A percentile compares a stretch with the other conserved stretches of the same genome.
These are phyloP conservation scores for Branchinecta sandiegonensis DNA, from an alignment of 2,888 invertebrate genomes.

Conservation along the genomic window DNA sequence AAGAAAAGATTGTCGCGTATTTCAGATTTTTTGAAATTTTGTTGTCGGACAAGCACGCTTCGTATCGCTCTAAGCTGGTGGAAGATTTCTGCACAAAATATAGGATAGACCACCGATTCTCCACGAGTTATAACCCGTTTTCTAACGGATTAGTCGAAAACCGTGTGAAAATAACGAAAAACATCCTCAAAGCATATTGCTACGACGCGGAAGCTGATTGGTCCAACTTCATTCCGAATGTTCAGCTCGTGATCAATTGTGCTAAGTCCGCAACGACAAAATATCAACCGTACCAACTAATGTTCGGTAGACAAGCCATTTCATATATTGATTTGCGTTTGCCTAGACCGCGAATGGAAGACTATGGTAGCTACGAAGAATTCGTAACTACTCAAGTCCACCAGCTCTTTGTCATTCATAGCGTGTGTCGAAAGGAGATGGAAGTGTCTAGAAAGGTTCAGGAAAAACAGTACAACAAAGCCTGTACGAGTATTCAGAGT, in stretches of 20 bases:
- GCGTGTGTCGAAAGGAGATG: neutral
- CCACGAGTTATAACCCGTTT: neutral
- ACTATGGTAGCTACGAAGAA: neutral
- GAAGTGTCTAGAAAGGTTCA: neutral
- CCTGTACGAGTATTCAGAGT: neutral
- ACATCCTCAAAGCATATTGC: neutral
- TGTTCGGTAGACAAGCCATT: neutral
- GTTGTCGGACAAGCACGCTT: neutral
- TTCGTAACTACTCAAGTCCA: neutral
- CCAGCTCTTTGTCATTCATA: neutral
- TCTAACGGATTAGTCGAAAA: neutral
- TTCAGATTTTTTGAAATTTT: slow-evolving; percentile 2
- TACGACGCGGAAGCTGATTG: neutral
- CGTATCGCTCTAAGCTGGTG: slow-evolving; percentile 10
- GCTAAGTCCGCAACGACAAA: neutral
- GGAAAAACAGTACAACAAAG: neutral
- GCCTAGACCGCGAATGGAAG: neutral
- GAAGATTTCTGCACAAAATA: neutral
- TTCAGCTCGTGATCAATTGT: neutral
- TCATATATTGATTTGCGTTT: neutral
- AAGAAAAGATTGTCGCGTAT: neutral
- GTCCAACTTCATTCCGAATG: neutral
- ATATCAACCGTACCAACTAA: neutral
- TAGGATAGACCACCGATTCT: neutral
- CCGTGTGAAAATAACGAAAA: neutral